Evolutionary conservation across 1,140 invertebrate genomes (phyloP), one percentile per base, ranked within the genome.

Genomic region (Neuroterus valhalla): DNA sequence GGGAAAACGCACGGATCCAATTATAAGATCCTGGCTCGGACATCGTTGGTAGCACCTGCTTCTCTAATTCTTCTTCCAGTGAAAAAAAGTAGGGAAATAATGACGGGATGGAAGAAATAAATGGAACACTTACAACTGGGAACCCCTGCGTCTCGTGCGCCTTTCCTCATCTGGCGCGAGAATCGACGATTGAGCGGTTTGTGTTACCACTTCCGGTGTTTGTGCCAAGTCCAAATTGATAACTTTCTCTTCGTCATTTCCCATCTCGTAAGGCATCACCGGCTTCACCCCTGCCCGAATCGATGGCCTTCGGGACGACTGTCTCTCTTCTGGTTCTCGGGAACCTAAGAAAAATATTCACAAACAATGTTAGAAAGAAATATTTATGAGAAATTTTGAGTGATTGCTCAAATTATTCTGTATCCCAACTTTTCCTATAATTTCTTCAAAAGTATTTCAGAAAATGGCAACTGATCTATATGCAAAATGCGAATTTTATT

Each of bases 61-160:
- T 38, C 31, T 5, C 10, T 38, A 8, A 0, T 38, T 38, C 5
- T 38, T 8, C 10, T 38, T 38, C 31, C 5, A 38, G 3, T 8
- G 5, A 38, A 38, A 38, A 38, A 38, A 1, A 38, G 31, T 8
- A 45, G 48, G 46, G 42, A 46, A 17, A 62, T 71, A 68, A 74
- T 77, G 69, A 72, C 52, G 23, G 21, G 48, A 21, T 14, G n/a
- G 70, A 74, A 67, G 72, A 78, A 76, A 68, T 50, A 69, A 75
- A 76, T 70, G 52, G 74, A 70, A 23, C 48, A 94, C 94, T 94
- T 88, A 96, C 95, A 96, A 88, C 85, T 95, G 94, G 31, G 95
- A 95, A 31, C 93, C 94, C 55, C 94, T 91, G 84, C 95, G 92
- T 67, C 94, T 91, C 42, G 92, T 92, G n/a, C 94, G 91, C 62